These are phyloP conservation scores for Mimumesa dahlbomi DNA, from an alignment of 2,888 invertebrate genomes.

Conservation along the genomic window DNA sequence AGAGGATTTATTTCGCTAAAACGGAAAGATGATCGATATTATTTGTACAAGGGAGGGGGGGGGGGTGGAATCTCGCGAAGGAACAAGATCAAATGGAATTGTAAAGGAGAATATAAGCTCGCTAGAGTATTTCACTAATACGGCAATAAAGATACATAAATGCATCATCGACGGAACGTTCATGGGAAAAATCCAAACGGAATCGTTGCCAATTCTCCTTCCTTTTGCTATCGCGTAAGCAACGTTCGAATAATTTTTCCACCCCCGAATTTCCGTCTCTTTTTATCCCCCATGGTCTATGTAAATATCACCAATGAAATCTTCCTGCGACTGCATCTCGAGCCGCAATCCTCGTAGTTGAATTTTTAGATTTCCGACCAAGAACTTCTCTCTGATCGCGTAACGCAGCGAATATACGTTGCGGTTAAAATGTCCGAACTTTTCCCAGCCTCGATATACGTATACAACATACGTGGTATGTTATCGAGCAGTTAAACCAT, in stretches of 20 bases:
- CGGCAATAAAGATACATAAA: constrained; percentile 6
- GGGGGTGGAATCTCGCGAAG: background rate
- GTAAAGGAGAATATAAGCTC: background rate
- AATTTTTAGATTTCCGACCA: background rate
- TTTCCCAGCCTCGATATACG: background rate
- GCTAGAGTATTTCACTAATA: background rate
- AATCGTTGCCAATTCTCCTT: constrained; percentile 28
- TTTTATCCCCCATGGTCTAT: background rate
- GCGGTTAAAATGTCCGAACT: constrained; percentile 8
- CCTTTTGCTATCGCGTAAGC: background rate
- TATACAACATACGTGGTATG: background rate
- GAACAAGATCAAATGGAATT: background rate
- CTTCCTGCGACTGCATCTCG: background rate
- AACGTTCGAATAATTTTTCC: background rate
- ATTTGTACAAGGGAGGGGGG: no score
- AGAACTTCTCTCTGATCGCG: background rate
- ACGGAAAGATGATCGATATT: no score
- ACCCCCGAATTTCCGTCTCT: background rate
- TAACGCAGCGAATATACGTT: constrained; percentile 9
- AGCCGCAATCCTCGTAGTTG: background rate
- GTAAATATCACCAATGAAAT: background rate
- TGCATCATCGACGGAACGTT: background rate
- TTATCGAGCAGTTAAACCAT: background rate
- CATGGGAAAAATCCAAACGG: background rate
- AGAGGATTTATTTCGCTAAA: no score